A percentile compares a stretch with the other conserved stretches of the same genome.
Evolutionary conservation across 2,888 invertebrate species (phyloP).

Genomic region (Rhamnusium bicolor): DNA sequence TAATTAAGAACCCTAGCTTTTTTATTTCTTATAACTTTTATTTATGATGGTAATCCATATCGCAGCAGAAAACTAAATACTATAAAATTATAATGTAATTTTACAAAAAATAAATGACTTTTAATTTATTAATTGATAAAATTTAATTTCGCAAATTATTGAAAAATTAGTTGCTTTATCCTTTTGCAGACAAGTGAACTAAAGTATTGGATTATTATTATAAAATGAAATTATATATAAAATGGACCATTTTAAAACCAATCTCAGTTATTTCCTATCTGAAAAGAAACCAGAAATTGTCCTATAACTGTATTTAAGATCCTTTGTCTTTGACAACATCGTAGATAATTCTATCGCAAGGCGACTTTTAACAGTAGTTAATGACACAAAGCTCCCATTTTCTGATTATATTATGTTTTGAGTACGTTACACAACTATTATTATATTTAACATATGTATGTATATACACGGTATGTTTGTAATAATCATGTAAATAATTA

Average conservation of each 20-base stretch:
- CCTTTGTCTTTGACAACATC: slow-evolving; percentile 7
- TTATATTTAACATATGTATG: too few species aligned
- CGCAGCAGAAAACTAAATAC: too few species aligned
- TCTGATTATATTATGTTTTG: background rate
- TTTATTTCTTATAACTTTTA: too few species aligned
- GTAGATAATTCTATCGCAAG: background rate
- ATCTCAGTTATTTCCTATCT: slow-evolving; percentile 8
- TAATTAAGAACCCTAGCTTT: too few species aligned
- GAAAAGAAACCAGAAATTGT: slow-evolving; percentile 12
- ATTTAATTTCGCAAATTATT: too few species aligned
- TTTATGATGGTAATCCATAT: too few species aligned
- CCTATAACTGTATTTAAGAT: slow-evolving; percentile 5
- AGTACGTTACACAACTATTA: too few species aligned
- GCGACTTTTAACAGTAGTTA: background rate
- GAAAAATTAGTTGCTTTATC: background rate
- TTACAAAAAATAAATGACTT: too few species aligned
- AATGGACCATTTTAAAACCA: slow-evolving; percentile 2
- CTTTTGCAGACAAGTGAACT: background rate
- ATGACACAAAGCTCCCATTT: background rate
- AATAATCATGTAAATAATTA: too few species aligned
- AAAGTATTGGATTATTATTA: background rate
- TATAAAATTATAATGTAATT: too few species aligned
- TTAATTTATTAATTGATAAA: too few species aligned
- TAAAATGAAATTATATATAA: background rate
- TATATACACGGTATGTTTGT: too few species aligned